Evolutionary conservation across 2,113 vertebrate species (phyloP), one percentile per base, ranked within the genome.

Genomic region (Atlantisia rogersi): DNA sequence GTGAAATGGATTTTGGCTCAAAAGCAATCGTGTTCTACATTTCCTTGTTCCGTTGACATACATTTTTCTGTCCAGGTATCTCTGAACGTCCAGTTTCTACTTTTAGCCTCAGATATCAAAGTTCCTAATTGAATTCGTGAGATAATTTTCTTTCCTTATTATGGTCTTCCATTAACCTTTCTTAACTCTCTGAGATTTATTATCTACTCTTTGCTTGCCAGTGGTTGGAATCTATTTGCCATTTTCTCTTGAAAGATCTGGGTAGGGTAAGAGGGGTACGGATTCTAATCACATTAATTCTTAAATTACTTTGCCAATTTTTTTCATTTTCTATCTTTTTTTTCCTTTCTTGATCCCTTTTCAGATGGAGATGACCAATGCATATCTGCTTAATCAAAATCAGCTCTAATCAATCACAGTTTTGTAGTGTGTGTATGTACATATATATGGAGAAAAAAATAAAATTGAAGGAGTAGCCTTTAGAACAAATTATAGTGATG

Each of bases 181-280:
- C 52, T 88, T 11, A 75, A 90, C 83, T 95, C 18, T 90, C 32
- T 86, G 52, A 95, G 88, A 84, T 94, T 90, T 78, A 90, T 92
- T 93, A 83, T 64, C 87, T 88, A 44, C 90, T 75, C 64, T 92
- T 93, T 93, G 32, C 86, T 94, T 92, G 82, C 88, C 68, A 86
- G 56, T 39, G 90, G 56, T 46, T 95, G 79, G 68, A 95, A 93
- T 81, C 60, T 32, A 64, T 93, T 90, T 88, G 82, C 85, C 67
- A 56, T 90, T 88, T 90, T 60, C n/a, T 91, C 63, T 95, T 93
- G 67, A 85, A 88, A 74, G 15, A 56, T 82, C 59, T 62, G 10
- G 21, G 50, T 73, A 67, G 3, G 5, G 69, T 31, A 73, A 60
- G 44, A 85, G 28, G 10, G 15, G 13, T 90, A 65, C 32, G 50